phyloP scores from a whole-genome alignment of 2,113 vertebrate species.

The Sander vitreus region DNA sequence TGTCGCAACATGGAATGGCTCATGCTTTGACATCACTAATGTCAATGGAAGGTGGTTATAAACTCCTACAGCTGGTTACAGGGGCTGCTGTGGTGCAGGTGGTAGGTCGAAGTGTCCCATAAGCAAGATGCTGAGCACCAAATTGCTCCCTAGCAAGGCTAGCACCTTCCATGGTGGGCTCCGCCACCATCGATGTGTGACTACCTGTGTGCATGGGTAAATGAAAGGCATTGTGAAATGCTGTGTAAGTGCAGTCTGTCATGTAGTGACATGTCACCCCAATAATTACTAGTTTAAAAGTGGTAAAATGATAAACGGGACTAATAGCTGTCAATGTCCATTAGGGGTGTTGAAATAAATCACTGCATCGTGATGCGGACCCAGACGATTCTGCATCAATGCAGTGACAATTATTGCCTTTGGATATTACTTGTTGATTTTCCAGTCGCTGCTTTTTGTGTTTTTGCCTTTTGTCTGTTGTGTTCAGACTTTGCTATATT shows the following conservation, averaged over 20 bases:
- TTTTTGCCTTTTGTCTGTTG: too few relatives aligned
- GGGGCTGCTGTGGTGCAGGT: neutral
- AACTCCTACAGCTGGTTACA: neutral
- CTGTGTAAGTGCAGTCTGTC: neutral
- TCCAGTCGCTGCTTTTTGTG: too few relatives aligned
- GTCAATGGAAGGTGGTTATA: neutral
- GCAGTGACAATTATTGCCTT: too few relatives aligned
- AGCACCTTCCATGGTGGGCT: neutral
- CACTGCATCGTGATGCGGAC: too few relatives aligned
- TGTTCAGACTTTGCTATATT: too few relatives aligned
- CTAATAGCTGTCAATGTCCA: neutral
- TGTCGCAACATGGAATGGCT: neutral
- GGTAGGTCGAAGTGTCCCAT: slow-evolving; percentile 9
- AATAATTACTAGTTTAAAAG: neutral
- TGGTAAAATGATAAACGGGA: neutral
- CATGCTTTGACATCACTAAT: slow-evolving; percentile 1
- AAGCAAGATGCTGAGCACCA: neutral
- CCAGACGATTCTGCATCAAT: too few relatives aligned
- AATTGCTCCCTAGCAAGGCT: slow-evolving; percentile 12
- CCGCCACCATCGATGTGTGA: slow-evolving; percentile 1
- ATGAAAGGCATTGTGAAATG: neutral
- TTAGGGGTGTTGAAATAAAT: too few relatives aligned
- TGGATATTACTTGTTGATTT: too few relatives aligned
- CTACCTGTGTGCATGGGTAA: neutral
- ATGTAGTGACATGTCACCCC: neutral